Conservation (phyloP, 2,797 vertebrate genomes). For the Neolamprologus multifasciatus region DNA sequence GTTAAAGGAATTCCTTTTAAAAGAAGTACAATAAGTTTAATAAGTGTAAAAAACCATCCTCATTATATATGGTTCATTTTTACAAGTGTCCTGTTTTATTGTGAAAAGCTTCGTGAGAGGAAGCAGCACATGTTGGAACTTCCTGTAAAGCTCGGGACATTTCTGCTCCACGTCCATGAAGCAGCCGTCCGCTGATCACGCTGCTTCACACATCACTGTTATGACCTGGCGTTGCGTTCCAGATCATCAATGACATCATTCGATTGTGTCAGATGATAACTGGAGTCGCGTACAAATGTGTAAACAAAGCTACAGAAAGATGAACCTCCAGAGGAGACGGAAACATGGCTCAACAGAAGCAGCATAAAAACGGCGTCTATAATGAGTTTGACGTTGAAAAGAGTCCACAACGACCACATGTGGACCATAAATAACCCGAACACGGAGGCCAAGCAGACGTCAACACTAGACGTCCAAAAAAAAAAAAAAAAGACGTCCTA, state of each 20-base stretch:
- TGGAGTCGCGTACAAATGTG: background rate
- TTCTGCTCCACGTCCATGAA: background rate
- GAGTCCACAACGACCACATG: background rate
- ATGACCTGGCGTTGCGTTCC: background rate
- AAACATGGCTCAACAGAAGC: background rate
- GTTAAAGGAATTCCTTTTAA: background rate
- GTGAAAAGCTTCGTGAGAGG: background rate
- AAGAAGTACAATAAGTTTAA: fast-evolving
- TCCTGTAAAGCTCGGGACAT: background rate
- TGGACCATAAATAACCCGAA: fast-evolving
- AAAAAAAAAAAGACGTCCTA: fast-evolving
- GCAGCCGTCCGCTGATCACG: fast-evolving
- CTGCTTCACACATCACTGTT: background rate
- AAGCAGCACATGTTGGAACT: background rate
- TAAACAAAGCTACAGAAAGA: background rate
- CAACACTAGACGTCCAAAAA: background rate
- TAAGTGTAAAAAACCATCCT: fast-evolving
- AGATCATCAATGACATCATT: background rate
- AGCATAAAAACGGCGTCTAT: background rate
- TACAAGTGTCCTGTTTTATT: background rate
- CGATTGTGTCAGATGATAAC: background rate
- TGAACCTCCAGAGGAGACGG: fast-evolving
- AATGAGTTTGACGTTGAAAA: background rate
- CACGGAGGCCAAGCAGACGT: background rate
- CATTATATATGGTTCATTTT: background rate